phyloP scores from a whole-genome alignment of 2,113 vertebrate genomes.

The Chunga burmeisteri region DNA sequence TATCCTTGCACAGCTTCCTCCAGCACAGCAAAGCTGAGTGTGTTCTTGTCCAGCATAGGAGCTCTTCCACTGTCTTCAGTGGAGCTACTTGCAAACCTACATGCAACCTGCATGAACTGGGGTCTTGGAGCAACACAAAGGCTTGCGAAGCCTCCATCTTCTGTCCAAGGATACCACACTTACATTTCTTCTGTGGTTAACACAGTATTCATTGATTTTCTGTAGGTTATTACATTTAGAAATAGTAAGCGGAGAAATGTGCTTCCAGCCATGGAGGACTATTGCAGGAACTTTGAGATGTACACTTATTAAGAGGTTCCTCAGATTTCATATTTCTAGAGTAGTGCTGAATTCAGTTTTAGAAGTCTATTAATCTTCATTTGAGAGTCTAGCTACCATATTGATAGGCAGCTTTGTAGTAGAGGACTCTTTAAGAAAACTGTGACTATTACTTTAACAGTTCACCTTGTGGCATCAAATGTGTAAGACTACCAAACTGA shows the following conservation, averaged over 20 bases:
- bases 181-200: not conserved
- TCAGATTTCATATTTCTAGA: not conserved
- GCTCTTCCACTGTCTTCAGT: not conserved
- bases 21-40: not conserved
- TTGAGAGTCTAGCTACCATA: conserved; percentile 15
- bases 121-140: not conserved
- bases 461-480: not conserved
- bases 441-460: conserved; percentile 12
- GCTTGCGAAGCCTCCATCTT: not conserved
- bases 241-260: not conserved
- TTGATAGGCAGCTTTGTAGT: not conserved
- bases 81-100: not conserved
- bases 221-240: not conserved
- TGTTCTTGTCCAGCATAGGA: not conserved
- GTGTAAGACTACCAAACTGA: not conserved
- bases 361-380: not conserved
- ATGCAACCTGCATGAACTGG: not conserved
- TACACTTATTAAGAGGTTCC: not conserved
- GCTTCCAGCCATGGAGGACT: not conserved
- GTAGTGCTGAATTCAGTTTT: not conserved
- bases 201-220: not conserved
- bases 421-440: not conserved
- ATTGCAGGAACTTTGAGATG: not conserved
- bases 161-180: not conserved
- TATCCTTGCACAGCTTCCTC: not conserved